Percentiles rank a stretch among this genome's conserved stretches.
These are phyloP conservation scores for Oncorhynchus kisutch DNA, from an alignment of 2,113 vertebrate genomes.

Conservation along the genomic window DNA sequence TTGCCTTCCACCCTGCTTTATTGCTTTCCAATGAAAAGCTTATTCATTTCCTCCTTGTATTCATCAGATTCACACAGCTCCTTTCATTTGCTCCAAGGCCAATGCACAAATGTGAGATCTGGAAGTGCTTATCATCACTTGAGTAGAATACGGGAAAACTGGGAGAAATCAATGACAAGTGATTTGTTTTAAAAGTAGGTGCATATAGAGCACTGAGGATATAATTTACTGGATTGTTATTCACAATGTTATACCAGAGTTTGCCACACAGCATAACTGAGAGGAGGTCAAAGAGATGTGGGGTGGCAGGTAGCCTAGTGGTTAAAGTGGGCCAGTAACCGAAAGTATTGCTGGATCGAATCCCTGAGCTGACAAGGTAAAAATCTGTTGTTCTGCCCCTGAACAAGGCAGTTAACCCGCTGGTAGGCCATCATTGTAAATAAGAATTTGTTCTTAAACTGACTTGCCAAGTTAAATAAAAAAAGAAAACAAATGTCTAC, in stretches of 20 bases:
- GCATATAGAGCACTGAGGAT: background rate
- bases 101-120: slow-evolving; percentile 25
- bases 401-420: too few relatives aligned
- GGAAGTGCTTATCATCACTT: slow-evolving; percentile 22
- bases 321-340: too few relatives aligned
- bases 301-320: too few relatives aligned
- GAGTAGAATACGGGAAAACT: background rate
- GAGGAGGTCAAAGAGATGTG: too few relatives aligned
- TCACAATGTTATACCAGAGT: background rate
- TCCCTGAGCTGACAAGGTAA: too few relatives aligned
- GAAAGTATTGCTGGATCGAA: too few relatives aligned
- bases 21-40: slow-evolving; percentile 51
- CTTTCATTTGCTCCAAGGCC: slow-evolving; percentile 3
- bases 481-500: too few relatives aligned
- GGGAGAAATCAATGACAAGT: background rate
- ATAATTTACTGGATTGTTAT: background rate
- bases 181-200: background rate
- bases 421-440: too few relatives aligned
- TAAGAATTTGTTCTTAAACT: too few relatives aligned
- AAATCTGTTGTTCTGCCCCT: too few relatives aligned
- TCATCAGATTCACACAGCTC: slow-evolving; percentile 24
- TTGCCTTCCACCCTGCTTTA: slow-evolving; percentile 38
- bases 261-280: too few relatives aligned
- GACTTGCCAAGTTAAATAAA: too few relatives aligned
- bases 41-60: slow-evolving; percentile 42